These are phyloP conservation scores for Lasioglossum baleicum DNA, from an alignment of 1,140 invertebrate species.

Conservation along the genomic window DNA sequence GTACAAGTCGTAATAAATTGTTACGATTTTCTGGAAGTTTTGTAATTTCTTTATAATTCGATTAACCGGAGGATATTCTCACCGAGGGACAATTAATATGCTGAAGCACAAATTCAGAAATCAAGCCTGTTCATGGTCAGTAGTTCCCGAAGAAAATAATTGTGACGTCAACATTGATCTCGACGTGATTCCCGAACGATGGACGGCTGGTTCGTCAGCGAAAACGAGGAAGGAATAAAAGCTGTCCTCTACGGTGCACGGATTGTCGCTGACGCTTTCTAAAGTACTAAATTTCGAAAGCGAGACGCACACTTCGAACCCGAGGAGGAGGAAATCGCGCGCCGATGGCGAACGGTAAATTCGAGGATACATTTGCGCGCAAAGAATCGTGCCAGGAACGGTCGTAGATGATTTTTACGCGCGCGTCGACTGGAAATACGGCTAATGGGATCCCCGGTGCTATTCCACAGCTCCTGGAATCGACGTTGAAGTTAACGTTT, in stretches of 20 bases:
- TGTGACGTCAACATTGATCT: too few relatives aligned
- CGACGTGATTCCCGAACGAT: too few relatives aligned
- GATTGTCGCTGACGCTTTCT: background rate
- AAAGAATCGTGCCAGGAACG: conserved; percentile 24
- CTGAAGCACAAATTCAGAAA: too few relatives aligned
- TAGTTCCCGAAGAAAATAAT: too few relatives aligned
- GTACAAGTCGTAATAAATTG: too few relatives aligned
- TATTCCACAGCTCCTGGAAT: conserved; percentile 28
- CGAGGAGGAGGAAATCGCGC: background rate
- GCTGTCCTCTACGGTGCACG: background rate
- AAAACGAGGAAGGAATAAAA: background rate
- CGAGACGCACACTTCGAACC: background rate
- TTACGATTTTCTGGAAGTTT: too few relatives aligned
- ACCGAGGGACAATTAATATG: too few relatives aligned
- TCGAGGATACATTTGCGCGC: conserved; percentile 28
- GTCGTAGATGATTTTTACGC: conserved; percentile 37
- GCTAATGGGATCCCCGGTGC: conserved; percentile 47
- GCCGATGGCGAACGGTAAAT: conserved; percentile 15
- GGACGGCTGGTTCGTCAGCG: background rate
- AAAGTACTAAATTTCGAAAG: background rate
- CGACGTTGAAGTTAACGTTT: conserved; percentile 18
- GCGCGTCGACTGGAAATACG: conserved; percentile 44
- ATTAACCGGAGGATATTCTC: too few relatives aligned
- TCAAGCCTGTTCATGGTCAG: too few relatives aligned
- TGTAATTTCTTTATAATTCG: too few relatives aligned